These are phyloP conservation scores for Carapus acus DNA, from an alignment of 2,797 vertebrate genomes.

Conservation along the genomic window DNA sequence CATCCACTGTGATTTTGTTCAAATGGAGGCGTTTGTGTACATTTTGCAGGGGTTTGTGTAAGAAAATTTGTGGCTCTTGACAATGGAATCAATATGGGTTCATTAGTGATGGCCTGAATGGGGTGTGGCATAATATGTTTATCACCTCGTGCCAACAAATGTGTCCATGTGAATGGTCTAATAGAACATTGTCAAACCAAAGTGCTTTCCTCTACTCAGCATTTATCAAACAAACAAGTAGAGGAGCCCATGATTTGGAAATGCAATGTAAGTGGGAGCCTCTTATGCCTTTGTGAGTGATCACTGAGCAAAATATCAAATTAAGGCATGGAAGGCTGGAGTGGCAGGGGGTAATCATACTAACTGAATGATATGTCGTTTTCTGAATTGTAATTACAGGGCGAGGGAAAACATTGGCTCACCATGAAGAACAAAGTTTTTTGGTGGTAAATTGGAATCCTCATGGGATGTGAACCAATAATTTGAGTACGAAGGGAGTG, in stretches of 20 bases:
- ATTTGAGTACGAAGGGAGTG: slow-evolving; percentile 28
- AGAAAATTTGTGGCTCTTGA: slow-evolving; percentile 19
- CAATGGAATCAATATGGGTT: slow-evolving; percentile 43
- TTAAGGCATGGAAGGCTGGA: slow-evolving; percentile 50
- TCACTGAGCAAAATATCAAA: slow-evolving; percentile 63
- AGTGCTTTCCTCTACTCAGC: slow-evolving; percentile 40
- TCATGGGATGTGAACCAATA: slow-evolving; percentile 41
- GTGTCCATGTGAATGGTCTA: slow-evolving; percentile 41
- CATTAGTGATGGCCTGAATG: slow-evolving; percentile 49
- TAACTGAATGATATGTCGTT: slow-evolving; percentile 60
- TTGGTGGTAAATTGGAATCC: slow-evolving; percentile 56
- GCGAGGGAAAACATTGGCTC: slow-evolving; percentile 54
- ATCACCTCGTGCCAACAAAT: slow-evolving; percentile 50
- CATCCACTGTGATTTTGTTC: slow-evolving; percentile 8
- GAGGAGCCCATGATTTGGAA: slow-evolving; percentile 56
- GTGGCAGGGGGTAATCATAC: slow-evolving; percentile 62
- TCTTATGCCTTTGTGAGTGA: slow-evolving; percentile 58
- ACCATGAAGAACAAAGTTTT: slow-evolving; percentile 55
- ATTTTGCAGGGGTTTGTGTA: background rate
- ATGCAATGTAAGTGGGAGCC: slow-evolving; percentile 47
- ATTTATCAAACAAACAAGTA: slow-evolving; percentile 58
- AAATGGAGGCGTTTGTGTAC: slow-evolving; percentile 8
- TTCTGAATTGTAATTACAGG: slow-evolving; percentile 65
- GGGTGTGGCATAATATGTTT: slow-evolving; percentile 50
- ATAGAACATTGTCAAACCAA: slow-evolving; percentile 56